Evolutionary conservation across 2,888 invertebrate species (phyloP).

Genomic region (Anagyrus pseudococci): DNA sequence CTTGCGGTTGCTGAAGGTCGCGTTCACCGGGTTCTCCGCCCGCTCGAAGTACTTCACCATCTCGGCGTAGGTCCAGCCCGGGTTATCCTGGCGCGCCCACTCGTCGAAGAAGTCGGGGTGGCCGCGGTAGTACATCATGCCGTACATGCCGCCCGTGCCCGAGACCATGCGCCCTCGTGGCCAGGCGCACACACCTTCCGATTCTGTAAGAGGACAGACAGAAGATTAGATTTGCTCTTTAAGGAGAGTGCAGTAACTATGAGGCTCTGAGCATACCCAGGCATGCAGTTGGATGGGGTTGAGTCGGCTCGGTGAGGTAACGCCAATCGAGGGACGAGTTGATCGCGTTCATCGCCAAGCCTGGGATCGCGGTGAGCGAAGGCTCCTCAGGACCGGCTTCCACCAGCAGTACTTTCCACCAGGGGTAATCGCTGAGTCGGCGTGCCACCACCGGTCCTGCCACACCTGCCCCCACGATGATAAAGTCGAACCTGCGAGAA

Average conservation of each 20-base stretch:
- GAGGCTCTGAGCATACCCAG: slow-evolving; percentile 51
- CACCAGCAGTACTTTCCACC: slow-evolving; percentile 59
- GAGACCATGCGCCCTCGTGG: slow-evolving; percentile 67
- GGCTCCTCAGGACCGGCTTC: slow-evolving; percentile 64
- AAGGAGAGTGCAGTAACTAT: background rate
- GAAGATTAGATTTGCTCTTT: background rate
- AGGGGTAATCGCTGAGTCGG: slow-evolving; percentile 62
- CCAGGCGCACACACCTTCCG: slow-evolving; percentile 60
- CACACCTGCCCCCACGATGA: slow-evolving; percentile 62
- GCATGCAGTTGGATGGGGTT: slow-evolving; percentile 57
- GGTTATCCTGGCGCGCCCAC: slow-evolving; percentile 67
- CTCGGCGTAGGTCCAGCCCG: slow-evolving; percentile 67
- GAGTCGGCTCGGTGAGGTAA: slow-evolving; percentile 63
- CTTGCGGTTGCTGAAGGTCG: slow-evolving; percentile 44
- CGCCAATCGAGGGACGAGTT: slow-evolving; percentile 64
- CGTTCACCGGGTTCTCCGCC: slow-evolving; percentile 61
- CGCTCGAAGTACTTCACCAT: slow-evolving; percentile 64
- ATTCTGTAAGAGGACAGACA: slow-evolving; percentile 44
- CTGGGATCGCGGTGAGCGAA: slow-evolving; percentile 59
- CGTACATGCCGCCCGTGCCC: slow-evolving; percentile 69
- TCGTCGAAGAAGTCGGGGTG: slow-evolving; percentile 65
- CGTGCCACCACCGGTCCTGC: slow-evolving; percentile 64
- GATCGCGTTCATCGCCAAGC: slow-evolving; percentile 56
- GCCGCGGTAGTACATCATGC: slow-evolving; percentile 70
- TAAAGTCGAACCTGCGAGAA: slow-evolving; percentile 59